These are phyloP conservation scores for Prionailurus bengalensis DNA, from an alignment of 2,113 vertebrate species.

Conservation along the genomic window DNA sequence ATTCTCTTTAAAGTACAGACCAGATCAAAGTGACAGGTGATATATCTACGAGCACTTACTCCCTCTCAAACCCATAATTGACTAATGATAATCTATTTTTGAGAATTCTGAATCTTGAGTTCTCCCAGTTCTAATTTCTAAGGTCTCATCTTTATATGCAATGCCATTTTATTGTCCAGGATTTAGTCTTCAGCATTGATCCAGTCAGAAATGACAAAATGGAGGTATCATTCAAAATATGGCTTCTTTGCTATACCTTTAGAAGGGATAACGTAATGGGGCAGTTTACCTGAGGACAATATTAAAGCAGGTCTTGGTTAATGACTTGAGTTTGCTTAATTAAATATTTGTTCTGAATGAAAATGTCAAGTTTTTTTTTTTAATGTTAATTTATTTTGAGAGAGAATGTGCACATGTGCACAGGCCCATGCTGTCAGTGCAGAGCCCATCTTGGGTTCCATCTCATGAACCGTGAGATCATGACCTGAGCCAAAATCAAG, in stretches of 20 bases:
- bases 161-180: conserved; percentile 9
- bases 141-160: background rate
- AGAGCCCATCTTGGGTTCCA: too few species aligned
- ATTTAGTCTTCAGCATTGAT: background rate
- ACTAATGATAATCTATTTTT: conserved; percentile 39
- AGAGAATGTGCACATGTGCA: too few species aligned
- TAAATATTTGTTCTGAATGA: conserved; percentile 57
- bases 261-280: background rate
- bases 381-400: too few species aligned
- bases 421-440: too few species aligned
- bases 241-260: conserved; percentile 6
- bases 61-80: background rate
- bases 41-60: background rate
- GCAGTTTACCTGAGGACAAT: conserved; percentile 7
- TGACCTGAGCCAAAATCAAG: too few species aligned
- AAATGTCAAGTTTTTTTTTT: conserved; percentile 17
- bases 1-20: background rate
- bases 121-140: background rate
- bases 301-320: conserved; percentile 29
- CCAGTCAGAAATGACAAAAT: background rate
- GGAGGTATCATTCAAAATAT: background rate
- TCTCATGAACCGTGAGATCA: too few species aligned
- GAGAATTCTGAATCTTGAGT: background rate
- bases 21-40: background rate
- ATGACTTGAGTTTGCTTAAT: conserved; percentile 35